These are phyloP conservation scores for Phoxinus dragarum DNA, from an alignment of 2,797 vertebrate genomes.

Conservation along the genomic window DNA sequence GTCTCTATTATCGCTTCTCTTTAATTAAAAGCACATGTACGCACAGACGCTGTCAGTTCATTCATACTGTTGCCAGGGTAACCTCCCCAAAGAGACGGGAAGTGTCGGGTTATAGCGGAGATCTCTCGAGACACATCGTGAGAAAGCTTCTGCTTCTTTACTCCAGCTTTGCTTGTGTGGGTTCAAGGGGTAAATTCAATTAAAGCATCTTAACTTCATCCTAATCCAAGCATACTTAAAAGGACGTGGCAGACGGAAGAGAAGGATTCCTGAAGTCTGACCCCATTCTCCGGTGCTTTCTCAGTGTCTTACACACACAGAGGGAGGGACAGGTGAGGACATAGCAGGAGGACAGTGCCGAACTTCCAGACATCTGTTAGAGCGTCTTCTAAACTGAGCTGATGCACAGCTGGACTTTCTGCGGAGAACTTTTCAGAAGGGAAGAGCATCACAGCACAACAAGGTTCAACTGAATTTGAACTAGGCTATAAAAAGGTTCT, in stretches of 20 bases:
- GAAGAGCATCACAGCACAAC: background rate
- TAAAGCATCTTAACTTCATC: constrained; percentile 51
- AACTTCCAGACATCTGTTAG: constrained; percentile 33
- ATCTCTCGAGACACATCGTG: constrained; percentile 46
- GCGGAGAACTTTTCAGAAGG: background rate
- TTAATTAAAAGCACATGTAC: constrained; percentile 61
- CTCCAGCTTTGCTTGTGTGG: constrained; percentile 17
- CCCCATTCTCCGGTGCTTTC: background rate
- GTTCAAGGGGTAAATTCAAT: constrained; percentile 50
- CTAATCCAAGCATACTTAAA: constrained; percentile 53
- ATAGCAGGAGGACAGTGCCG: constrained; percentile 8
- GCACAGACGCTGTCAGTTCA: constrained; percentile 42
- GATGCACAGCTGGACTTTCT: constrained; percentile 22
- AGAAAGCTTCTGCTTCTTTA: constrained; percentile 21
- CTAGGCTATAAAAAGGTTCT: background rate
- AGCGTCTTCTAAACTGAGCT: background rate
- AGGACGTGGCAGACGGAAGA: constrained; percentile 27
- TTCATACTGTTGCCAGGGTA: constrained; percentile 55
- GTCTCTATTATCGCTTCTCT: constrained; percentile 52
- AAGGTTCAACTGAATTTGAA: background rate
- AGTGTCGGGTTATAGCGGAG: constrained; percentile 49
- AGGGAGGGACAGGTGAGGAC: constrained; percentile 31
- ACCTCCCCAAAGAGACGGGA: constrained; percentile 44
- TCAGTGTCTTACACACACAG: background rate
- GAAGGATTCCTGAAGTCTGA: constrained; percentile 39